Conservation (phyloP, 2,113 vertebrate species). For the Taxidea taxus region DNA sequence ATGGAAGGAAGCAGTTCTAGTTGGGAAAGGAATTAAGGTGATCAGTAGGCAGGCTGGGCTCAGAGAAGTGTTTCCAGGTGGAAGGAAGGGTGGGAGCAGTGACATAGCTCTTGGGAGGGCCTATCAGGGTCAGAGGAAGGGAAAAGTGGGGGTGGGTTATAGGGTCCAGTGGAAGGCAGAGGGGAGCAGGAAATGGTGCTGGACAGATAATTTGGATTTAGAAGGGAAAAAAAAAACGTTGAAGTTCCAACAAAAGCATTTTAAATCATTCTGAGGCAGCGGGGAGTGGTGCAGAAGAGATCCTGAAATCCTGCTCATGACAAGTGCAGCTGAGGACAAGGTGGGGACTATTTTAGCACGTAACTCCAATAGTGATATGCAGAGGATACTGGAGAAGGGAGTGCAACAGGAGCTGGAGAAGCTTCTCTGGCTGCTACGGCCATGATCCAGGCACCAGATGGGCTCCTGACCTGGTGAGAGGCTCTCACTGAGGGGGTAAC, state of each 20-base stretch:
- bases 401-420: not conserved
- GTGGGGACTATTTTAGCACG: accelerated
- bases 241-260: accelerated
- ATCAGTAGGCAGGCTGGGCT: not conserved
- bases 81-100: not conserved
- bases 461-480: not conserved
- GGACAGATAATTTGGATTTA: not conserved
- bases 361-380: accelerated
- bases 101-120: not conserved
- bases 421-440: not conserved
- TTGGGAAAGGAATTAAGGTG: not conserved
- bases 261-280: not conserved
- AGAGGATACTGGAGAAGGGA: not conserved
- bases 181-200: not conserved
- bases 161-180: not conserved
- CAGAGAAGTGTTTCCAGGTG: not conserved
- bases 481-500: not conserved
- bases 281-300: not conserved
- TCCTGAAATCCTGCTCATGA: not conserved
- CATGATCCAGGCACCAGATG: accelerated
- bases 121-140: not conserved
- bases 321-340: not conserved
- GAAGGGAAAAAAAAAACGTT: not conserved
- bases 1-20: not conserved
- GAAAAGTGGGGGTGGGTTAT: not conserved